Evolutionary conservation across 2,797 vertebrate species (phyloP), one percentile per base, ranked within the genome.

Genomic region (Toxotes lorentzi): DNA sequence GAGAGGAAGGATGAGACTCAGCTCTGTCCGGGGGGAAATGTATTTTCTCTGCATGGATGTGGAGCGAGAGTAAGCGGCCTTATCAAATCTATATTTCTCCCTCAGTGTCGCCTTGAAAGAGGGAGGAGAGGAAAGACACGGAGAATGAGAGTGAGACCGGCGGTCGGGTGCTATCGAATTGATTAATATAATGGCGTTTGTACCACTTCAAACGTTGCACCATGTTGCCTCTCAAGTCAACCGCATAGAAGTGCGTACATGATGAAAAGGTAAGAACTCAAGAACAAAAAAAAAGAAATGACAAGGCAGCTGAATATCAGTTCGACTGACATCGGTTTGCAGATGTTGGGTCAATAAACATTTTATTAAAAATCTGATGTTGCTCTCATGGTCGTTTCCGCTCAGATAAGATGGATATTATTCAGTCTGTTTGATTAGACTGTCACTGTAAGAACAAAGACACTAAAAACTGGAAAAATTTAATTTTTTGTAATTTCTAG

Each of bases 71-170:
- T 76, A 63, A 77, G 76, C 19, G 56, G 82, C 78, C 83, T 87
- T 79, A 89, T 91, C 85, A 81, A 86, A 88, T 88, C 87, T 82
- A 78, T 92, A 84, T 88, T 87, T 85, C 88, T 88, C 79, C 79
- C 82, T 53, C 65, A 38, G 84, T 24, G 70, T 24, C 6, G 40
- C 68, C 71, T 73, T 69, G 60, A 81, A 86, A 79, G 70, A 69
- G 35, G 34, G 43, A 74, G 43, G 57, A 64, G 64, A 30, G 24
- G 58, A 30, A 38, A 71, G 63, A 79, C 34, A 23, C 19, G 9
- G 51, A 50, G 27, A 58, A 21, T 34, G 54, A 5, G 74, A 70
- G 69, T 0, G 75, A 56, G 71, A 51, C 41, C 1, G 6, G 64
- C 17, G 43, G 59, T 61, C 13, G 1, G 19, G 43, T 63, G 69